Conservation (phyloP, 1,140 invertebrate species). For the Akabosia matsudoensis region DNA sequence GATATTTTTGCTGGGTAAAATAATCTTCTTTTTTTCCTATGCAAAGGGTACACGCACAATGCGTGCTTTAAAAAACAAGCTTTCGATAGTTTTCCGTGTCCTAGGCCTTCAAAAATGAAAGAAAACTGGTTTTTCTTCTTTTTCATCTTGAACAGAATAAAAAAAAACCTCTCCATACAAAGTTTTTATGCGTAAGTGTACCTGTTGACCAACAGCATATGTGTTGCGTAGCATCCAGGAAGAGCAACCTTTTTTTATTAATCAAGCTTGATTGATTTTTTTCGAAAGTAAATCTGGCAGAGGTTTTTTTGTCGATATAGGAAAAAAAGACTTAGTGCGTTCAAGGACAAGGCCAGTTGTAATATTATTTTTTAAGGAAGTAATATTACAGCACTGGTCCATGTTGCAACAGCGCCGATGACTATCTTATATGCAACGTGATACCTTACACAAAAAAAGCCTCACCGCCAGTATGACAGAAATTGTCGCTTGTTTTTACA, state of each 20-base stretch:
- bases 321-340: no score
- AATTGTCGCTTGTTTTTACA: no score
- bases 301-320: no score
- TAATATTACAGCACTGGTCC: no score
- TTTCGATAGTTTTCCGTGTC: not conserved
- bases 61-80: not conserved
- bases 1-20: no score
- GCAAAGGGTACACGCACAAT: not conserved
- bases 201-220: not conserved
- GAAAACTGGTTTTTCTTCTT: slow-evolving; percentile 18
- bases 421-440: no score
- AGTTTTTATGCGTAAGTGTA: not conserved
- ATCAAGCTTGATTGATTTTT: not conserved
- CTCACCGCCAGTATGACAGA: no score
- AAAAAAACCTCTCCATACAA: not conserved
- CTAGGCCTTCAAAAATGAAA: not conserved
- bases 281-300: not conserved
- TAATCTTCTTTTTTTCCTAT: no score
- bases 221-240: not conserved
- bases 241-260: not conserved
- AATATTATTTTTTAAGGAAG: no score
- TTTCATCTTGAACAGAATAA: not conserved
- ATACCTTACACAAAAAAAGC: no score
- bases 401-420: no score
- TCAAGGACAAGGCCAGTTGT: not conserved